Percentiles rank a stretch among this genome's conserved stretches.
Evolutionary conservation across 1,140 invertebrate genomes (phyloP).

Genomic region (Sitobion miscanthi): DNA sequence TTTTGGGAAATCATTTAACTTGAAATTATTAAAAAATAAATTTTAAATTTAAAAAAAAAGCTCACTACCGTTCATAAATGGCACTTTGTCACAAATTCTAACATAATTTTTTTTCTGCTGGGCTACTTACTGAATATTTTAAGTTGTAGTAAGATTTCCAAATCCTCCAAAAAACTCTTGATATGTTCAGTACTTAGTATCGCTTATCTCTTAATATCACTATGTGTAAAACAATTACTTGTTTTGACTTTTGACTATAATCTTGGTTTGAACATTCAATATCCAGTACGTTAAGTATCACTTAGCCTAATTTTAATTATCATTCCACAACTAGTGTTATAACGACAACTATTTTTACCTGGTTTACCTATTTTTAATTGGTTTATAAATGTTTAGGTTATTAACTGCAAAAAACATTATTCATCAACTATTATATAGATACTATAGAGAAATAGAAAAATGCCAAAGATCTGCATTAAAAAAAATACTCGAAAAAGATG

Average conservation of each 20-base stretch:
- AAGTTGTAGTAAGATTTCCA: too few relatives aligned
- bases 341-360: background rate
- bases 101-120: background rate
- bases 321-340: background rate
- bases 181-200: too few relatives aligned
- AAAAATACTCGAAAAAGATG: conserved; percentile 49
- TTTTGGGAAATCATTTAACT: background rate
- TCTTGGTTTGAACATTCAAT: too few relatives aligned
- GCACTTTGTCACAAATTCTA: background rate
- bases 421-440: conserved; percentile 42
- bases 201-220: too few relatives aligned
- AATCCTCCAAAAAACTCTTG: too few relatives aligned
- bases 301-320: too few relatives aligned
- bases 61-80: background rate
- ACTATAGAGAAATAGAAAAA: conserved; percentile 53
- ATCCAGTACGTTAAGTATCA: too few relatives aligned
- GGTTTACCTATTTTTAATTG: background rate
- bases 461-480: conserved; percentile 51
- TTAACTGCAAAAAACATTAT: conserved; percentile 45
- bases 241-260: background rate
- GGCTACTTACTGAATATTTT: background rate
- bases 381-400: conserved; percentile 5
- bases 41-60: background rate
- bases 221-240: background rate
- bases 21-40: background rate